Evolutionary conservation across 1,140 invertebrate genomes (phyloP), one percentile per base, ranked within the genome.

Genomic region (Aphelenchoides besseyi): DNA sequence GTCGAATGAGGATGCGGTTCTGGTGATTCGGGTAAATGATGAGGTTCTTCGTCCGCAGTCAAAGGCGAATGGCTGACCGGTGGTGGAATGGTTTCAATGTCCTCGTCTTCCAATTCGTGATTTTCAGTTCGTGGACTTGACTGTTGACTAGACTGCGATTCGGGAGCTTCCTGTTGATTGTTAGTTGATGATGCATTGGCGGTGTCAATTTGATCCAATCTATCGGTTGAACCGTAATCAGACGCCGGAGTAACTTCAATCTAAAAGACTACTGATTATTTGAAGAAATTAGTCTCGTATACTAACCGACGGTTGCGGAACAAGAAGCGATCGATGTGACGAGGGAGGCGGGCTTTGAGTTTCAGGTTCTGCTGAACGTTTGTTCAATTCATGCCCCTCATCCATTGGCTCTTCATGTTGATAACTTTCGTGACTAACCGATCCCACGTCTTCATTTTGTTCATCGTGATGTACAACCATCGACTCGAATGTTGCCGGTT

Each of bases 201-300:
- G 18, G 55, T 59, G 5, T 5, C 5, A 23, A 37, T 29, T 33
- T 29, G 63, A 1, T 66, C 63, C n/a, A 66, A 37, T 16, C 30
- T 26, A 1, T 76, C 73, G 28, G 28, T 2, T 52, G 26, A 76
- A 9, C 72, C 48, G 35, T 70, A 78, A n/a, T 74, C 73, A 29
- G 73, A 74, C 5, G 73, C 73, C 1, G 73, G 73, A n/a, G 73
- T 74, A 32, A 74, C 76, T 54, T 74, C 73, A 70, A 74, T 74
- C n/a, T n/a, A n/a, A n/a, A n/a, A n/a, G n/a, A n/a, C n/a, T n/a
- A n/a, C n/a, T n/a, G n/a, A n/a, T n/a, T n/a, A n/a, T n/a, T n/a
- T n/a, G n/a, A n/a, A n/a, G n/a, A n/a, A n/a, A n/a, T n/a, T n/a
- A n/a, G n/a, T n/a, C n/a, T n/a, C n/a, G n/a, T n/a, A n/a, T n/a